phyloP scores from a whole-genome alignment of 2,113 vertebrate genomes.

The Tyrannus savana region DNA sequence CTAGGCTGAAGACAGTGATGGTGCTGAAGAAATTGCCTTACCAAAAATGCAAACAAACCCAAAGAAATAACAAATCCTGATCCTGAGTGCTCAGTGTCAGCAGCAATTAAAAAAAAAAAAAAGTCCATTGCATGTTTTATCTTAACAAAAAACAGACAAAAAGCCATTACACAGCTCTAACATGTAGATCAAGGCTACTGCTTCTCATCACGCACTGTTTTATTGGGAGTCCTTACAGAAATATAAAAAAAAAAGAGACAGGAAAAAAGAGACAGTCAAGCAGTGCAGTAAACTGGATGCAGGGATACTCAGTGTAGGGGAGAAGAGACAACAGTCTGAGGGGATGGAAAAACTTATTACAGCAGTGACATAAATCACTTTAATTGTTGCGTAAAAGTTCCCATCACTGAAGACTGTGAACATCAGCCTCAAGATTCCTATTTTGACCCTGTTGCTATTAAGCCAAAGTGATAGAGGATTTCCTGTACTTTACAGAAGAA shows the following conservation, averaged over 20 bases:
- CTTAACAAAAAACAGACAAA: not conserved
- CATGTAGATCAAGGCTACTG: not conserved
- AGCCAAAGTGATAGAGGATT: not conserved
- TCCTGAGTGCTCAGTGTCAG: not conserved
- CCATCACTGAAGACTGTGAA: not conserved
- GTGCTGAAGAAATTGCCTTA: not conserved
- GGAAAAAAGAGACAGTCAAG: not conserved
- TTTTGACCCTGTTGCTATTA: not conserved
- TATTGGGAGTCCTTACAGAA: not conserved
- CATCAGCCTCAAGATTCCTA: not conserved
- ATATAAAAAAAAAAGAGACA: not conserved
- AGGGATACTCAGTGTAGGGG: not conserved
- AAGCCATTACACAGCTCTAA: not conserved
- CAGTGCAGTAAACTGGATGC: not conserved
- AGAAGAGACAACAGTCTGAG: not conserved
- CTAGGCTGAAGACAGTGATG: not conserved
- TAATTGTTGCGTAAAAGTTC: not conserved
- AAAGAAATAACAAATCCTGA: not conserved
- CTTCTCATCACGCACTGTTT: not conserved
- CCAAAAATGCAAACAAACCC: not conserved
- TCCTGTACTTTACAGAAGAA: conserved; percentile 4
- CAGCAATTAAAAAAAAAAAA: not conserved
- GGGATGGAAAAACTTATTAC: not conserved
- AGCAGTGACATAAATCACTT: not conserved
- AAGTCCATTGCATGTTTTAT: not conserved